These are phyloP conservation scores for Chionis minor DNA, from an alignment of 2,113 vertebrate species.

Conservation along the genomic window DNA sequence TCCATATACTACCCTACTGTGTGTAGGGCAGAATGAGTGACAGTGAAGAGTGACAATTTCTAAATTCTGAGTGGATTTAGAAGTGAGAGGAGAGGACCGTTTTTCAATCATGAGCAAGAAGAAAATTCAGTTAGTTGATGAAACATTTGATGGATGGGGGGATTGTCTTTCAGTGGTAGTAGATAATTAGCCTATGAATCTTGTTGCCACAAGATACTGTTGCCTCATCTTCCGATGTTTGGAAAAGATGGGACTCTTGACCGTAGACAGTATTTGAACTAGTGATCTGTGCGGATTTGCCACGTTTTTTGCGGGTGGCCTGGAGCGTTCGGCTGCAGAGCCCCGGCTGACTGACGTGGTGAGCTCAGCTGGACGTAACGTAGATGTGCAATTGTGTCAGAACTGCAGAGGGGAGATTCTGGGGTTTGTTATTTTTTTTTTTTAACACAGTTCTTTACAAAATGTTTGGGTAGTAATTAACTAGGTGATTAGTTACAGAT, in stretches of 20 bases:
- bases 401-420: neutral
- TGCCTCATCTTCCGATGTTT: neutral
- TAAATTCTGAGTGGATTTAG: neutral
- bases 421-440: neutral
- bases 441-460: neutral
- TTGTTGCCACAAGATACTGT: neutral
- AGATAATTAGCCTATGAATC: neutral
- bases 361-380: neutral
- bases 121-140: neutral
- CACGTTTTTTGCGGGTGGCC: rapidly evolving
- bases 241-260: neutral
- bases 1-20: rapidly evolving
- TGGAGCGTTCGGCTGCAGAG: neutral
- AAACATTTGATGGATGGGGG: neutral
- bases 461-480: neutral
- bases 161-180: neutral
- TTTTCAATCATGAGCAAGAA: neutral
- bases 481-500: neutral
- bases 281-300: neutral
- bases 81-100: neutral
- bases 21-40: neutral
- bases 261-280: neutral
- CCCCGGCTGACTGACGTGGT: rapidly evolving
- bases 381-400: neutral
- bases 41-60: neutral